Base-by-base conservation (phyloP, 2,797 vertebrate species). In the Typhlichthys subterraneus region DNA sequence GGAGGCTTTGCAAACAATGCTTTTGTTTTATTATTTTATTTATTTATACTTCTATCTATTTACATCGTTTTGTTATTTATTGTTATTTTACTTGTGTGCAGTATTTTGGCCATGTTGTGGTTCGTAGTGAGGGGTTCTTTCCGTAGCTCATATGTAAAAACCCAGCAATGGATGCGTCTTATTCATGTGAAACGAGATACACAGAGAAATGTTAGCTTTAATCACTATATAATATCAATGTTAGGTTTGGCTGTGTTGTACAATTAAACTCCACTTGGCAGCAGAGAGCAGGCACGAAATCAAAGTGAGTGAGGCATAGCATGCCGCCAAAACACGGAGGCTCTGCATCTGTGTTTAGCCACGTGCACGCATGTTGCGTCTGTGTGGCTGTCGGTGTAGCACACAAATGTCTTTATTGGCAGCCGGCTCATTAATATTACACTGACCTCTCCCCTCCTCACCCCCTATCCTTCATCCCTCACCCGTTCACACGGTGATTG, bases 361-460 rank as follows among this genome's bases (percentile, higher is more conserved):
- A 29, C 47, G 45, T 53, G 14, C 57, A 48, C 17, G 57, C 38
- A 59, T 64, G 60, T 61, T 63, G 68, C 67, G 45, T 13, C 23
- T 23, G 70, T 78, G 57, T 82, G 63, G 84, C 59, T 81, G 79
- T 84, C 75, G 79, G 60, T 81, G 71, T 82, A 79, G 72, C 81
- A 75, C 85, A 82, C 87, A 84, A 87, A 88, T 82, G 78, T 77
- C 70, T 73, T 68, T 87, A 87, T 89, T 90, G 87, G 84, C 51
- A 69, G 72, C 63, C 69, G 71, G 70, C 67, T 72, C 82, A 78
- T 89, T 77, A 89, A 91, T 88, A 88, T 90, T 88, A 78, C 81
- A 89, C 60, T 52, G 79, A 57, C 58, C 58, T 72, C 74, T 76
- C 75, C 64, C 63, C 65, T 63, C 63, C 76, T 9, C 15, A 8